Base-by-base conservation (phyloP, 2,888 invertebrate genomes). In the Stegana nigrithorax region DNA sequence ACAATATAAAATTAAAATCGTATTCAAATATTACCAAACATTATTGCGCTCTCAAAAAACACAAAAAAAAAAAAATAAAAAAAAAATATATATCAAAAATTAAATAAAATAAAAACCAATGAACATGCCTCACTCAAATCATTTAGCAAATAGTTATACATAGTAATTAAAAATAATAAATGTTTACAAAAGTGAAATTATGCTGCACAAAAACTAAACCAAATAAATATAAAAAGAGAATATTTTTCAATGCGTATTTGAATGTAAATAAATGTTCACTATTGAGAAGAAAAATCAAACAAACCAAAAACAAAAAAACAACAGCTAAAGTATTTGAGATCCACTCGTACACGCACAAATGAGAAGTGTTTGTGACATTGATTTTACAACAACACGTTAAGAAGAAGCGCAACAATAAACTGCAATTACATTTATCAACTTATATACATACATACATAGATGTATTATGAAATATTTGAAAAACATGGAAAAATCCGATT, bases 221-320 rank as follows among this genome's bases (percentile, higher is more conserved):
- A 42, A 10, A 42, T 42, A 42, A n/a, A 42, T 6, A 32, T 32
- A 32, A 32, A 42, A 42, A 17, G 42, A 42, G 2, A 42, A 14
- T 1, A 8, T 14, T 42, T 42, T 42, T n/a, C 42, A 42, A 42
- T 42, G n/a, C 42, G 42, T 42, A 42, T 12, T 14, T 42, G 53
- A n/a, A 23, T 67, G 67, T 67, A 64, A 67, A 67, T 67, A 67
- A 67, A n/a, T 42, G 7, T 42, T 44, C 45, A 56, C 42, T 45
- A 63, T 67, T 57, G 59, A 56, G 19, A 21, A 59, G 39, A 50
- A 45, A n/a, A 58, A 59, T 60, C 44, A 58, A 29, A 44, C 32
- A 21, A 47, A 19, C 10, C 5, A 47, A 21, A 47, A 25, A 47
- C 4, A 47, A 47, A 19, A 5, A 47, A 47, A 47, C 4, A 3